phyloP scores from a whole-genome alignment of 2,113 vertebrate genomes.

The Cyphomyrus plagiostoma region DNA sequence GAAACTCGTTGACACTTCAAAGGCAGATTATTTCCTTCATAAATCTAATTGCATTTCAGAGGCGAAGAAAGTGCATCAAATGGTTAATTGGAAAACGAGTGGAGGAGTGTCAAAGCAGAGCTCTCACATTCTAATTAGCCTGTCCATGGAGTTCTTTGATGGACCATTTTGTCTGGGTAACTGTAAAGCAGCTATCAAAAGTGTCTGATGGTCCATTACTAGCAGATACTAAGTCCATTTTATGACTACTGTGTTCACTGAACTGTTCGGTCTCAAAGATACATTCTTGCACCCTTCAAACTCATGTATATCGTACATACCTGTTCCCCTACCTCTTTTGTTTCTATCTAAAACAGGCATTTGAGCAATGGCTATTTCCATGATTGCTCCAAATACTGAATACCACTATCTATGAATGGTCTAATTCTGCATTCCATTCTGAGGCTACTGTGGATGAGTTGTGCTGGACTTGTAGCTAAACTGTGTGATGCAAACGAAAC shows the following conservation, averaged over 20 bases:
- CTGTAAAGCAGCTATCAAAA: neutral
- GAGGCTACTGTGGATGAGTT: neutral
- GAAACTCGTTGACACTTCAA: neutral
- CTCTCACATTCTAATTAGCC: neutral
- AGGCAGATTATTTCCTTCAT: neutral
- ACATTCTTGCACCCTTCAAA: neutral
- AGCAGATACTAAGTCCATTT: neutral
- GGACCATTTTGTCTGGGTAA: neutral
- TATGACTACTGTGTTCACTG: neutral
- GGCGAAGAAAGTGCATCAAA: conserved; percentile 8
- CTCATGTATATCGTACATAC: neutral
- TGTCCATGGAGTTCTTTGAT: neutral
- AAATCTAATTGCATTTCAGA: conserved; percentile 5
- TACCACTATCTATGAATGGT: neutral
- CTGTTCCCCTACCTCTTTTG: neutral
- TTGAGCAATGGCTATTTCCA: neutral
- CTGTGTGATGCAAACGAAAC: neutral
- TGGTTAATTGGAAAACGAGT: neutral
- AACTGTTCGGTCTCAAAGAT: neutral
- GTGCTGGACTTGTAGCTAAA: neutral
- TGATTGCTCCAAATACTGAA: neutral
- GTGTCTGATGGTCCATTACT: neutral
- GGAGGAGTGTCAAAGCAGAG: neutral
- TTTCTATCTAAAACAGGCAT: neutral
- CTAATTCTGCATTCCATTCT: neutral